Evolutionary conservation across 2,888 invertebrate species (phyloP).

Genomic region (Drosophila prostipennis): DNA sequence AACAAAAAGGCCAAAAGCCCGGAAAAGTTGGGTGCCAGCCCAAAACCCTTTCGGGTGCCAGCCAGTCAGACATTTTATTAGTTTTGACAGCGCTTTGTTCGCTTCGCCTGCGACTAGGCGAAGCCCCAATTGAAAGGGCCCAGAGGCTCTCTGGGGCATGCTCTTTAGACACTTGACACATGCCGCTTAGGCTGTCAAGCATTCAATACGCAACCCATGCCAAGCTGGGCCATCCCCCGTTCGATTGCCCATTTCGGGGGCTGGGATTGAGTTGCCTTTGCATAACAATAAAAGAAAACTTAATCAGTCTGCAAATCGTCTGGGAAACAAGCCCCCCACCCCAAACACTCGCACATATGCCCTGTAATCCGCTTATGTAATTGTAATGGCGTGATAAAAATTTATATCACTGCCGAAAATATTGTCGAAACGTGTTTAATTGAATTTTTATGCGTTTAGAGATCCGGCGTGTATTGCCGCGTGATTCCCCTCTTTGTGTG

Average conservation of each 20-base stretch:
- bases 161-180: constrained; percentile 76
- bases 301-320: constrained; percentile 76
- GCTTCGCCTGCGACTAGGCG: constrained; percentile 3
- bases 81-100: constrained; percentile 78
- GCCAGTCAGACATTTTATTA: constrained; percentile 72
- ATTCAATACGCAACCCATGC: constrained; percentile 51
- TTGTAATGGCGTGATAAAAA: constrained; percentile 76
- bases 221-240: constrained; percentile 14
- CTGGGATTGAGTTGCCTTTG: constrained; percentile 36
- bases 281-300: constrained; percentile 70
- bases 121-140: constrained; percentile 55
- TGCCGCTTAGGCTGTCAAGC: constrained; percentile 65
- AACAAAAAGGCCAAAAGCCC: constrained; percentile 36
- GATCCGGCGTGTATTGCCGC: constrained; percentile 7
- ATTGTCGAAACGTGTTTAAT: constrained; percentile 78
- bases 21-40: constrained; percentile 51
- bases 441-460: constrained; percentile 75
- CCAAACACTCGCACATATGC: constrained; percentile 17
- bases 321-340: constrained; percentile 46
- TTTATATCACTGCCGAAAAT: constrained; percentile 73
- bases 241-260: constrained; percentile 44
- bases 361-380: constrained; percentile 74
- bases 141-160: constrained; percentile 63
- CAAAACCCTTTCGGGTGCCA: constrained; percentile 33
- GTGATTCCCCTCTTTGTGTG: constrained; percentile 38